These are phyloP conservation scores for Heterotis niloticus DNA, from an alignment of 2,113 vertebrate species.

Conservation along the genomic window DNA sequence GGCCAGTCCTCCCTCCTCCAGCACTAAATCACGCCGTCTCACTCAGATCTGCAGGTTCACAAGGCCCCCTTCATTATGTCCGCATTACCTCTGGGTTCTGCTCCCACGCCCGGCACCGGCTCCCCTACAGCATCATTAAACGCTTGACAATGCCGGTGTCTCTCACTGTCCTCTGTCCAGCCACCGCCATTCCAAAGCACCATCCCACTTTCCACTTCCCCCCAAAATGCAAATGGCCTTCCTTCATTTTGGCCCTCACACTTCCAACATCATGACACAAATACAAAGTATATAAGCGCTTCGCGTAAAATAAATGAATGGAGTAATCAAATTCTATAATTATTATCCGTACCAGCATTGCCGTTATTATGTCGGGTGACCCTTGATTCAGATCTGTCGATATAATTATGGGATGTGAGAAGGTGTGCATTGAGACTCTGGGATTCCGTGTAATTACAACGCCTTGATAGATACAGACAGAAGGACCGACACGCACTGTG, in stretches of 20 bases:
- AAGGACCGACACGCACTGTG: neutral
- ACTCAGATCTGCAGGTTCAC: conserved; percentile 12
- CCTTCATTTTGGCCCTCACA: neutral
- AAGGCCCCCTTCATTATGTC: conserved; percentile 27
- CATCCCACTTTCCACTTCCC: no score
- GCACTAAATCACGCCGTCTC: neutral
- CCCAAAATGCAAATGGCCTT: neutral
- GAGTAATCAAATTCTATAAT: conserved; percentile 8
- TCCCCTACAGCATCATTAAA: conserved; percentile 27
- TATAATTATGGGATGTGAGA: neutral
- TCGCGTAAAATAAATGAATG: conserved; percentile 16
- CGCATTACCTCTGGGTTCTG: conserved; percentile 30
- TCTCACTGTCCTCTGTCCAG: neutral
- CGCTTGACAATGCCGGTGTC: conserved; percentile 31
- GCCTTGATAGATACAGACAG: neutral
- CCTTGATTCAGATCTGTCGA: neutral
- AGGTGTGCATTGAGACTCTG: neutral
- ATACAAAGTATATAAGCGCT: neutral
- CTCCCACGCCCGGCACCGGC: neutral
- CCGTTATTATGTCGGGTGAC: conserved; percentile 9
- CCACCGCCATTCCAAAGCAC: neutral
- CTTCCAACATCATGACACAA: neutral
- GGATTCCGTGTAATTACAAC: neutral
- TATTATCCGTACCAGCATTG: neutral
- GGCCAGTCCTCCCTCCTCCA: neutral